Percentiles rank a stretch among this genome's conserved stretches.
phyloP scores from a whole-genome alignment of 2,888 invertebrate genomes.

The Shargacucullia verbasci region DNA sequence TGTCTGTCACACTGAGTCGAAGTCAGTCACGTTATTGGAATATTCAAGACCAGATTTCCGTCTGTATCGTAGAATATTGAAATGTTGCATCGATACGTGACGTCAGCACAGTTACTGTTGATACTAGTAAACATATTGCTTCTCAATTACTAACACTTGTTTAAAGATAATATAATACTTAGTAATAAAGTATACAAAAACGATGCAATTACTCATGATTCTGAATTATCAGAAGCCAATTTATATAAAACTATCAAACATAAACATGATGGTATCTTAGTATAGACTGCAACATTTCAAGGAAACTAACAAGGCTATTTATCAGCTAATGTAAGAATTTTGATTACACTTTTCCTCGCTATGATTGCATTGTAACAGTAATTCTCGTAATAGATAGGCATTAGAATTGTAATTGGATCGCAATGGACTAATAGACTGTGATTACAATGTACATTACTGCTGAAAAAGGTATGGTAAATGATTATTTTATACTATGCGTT shows the following conservation, averaged over 20 bases:
- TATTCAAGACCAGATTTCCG: too few species aligned
- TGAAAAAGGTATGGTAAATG: too few species aligned
- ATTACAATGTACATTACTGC: neutral
- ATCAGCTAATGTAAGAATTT: neutral
- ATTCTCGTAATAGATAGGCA: conserved; percentile 9
- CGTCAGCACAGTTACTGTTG: too few species aligned
- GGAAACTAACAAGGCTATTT: neutral
- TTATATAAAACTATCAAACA: neutral
- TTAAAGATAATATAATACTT: too few species aligned
- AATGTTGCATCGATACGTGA: too few species aligned
- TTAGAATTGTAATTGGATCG: conserved; percentile 7
- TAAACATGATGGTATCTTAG: neutral
- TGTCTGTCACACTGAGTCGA: too few species aligned
- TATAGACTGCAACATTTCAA: neutral
- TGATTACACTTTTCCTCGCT: conserved; percentile 1
- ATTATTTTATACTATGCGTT: too few species aligned
- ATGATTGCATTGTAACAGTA: conserved; percentile 3
- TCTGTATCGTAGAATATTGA: too few species aligned
- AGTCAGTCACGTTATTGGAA: too few species aligned
- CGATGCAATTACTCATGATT: conserved; percentile 3
- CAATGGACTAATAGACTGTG: neutral
- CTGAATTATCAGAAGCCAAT: neutral
- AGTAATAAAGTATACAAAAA: conserved; percentile 18
- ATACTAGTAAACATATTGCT: too few species aligned
- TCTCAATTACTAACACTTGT: too few species aligned